Conservation (phyloP, 2,888 invertebrate species). For the Meloe dianella region DNA sequence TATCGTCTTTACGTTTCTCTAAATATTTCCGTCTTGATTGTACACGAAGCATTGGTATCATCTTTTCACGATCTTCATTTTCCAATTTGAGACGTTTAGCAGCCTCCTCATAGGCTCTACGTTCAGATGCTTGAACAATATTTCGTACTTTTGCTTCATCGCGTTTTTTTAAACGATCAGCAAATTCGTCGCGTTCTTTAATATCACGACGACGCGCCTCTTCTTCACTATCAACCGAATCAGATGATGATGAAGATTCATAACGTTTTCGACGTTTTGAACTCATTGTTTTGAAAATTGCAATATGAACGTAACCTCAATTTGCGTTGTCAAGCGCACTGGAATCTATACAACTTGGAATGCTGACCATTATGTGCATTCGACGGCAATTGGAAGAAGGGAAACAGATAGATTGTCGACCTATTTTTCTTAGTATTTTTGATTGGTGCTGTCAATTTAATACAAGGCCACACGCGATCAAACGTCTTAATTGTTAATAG, state of each 20-base stretch:
- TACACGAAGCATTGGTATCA: slow-evolving; percentile 85
- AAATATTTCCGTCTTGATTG: slow-evolving; percentile 94
- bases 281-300: slow-evolving; percentile 44
- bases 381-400: neutral
- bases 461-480: no score
- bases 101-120: slow-evolving; percentile 83
- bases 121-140: slow-evolving; percentile 71
- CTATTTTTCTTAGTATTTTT: no score
- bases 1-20: slow-evolving; percentile 95
- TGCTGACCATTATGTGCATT: neutral
- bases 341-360: neutral
- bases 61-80: slow-evolving; percentile 81
- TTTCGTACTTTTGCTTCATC: slow-evolving; percentile 90
- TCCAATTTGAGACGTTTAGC: slow-evolving; percentile 89
- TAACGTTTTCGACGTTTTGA: slow-evolving; percentile 58
- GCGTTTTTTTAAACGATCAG: slow-evolving; percentile 82
- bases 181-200: slow-evolving; percentile 93
- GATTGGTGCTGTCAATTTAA: no score
- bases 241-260: slow-evolving; percentile 65
- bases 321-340: neutral
- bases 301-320: neutral
- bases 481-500: no score
- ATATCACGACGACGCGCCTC: slow-evolving; percentile 82
- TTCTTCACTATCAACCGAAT: slow-evolving; percentile 76
- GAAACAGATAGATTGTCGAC: neutral